Conservation (phyloP, 2,113 vertebrate species). For the Lamprologus ornatipinnis region DNA sequence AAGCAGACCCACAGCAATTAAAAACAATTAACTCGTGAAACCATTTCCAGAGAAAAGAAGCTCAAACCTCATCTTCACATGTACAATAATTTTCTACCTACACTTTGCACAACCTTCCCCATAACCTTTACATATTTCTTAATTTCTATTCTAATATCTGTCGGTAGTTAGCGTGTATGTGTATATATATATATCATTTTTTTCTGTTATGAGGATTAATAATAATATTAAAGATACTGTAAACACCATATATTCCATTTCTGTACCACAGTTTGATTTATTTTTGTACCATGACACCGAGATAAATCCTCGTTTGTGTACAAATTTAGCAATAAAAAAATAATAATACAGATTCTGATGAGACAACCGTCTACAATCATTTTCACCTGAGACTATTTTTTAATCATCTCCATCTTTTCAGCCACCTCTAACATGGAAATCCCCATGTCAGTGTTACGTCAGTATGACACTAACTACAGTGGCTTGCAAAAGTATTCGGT, state of each 20-base stretch:
- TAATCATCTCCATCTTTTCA: background rate
- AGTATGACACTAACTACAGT: background rate
- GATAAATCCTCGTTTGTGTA: background rate
- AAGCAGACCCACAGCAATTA: background rate
- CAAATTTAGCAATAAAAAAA: background rate
- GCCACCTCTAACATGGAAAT: background rate
- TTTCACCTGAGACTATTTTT: background rate
- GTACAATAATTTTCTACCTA: background rate
- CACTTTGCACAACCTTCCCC: background rate
- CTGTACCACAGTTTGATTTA: background rate
- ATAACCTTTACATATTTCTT: background rate
- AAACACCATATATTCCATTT: background rate
- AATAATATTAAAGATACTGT: background rate
- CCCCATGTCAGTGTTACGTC: background rate
- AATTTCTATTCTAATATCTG: background rate
- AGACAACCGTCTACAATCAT: background rate
- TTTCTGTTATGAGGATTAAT: background rate
- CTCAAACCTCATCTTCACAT: background rate
- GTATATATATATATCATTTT: background rate
- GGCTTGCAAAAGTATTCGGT: background rate
- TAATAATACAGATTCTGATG: background rate
- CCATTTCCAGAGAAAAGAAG: background rate
- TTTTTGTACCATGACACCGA: background rate
- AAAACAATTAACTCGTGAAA: background rate
- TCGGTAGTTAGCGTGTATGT: fast-evolving